Base-by-base conservation (phyloP, 2,113 vertebrate species). In the Brachyhypopomus gauderio region DNA sequence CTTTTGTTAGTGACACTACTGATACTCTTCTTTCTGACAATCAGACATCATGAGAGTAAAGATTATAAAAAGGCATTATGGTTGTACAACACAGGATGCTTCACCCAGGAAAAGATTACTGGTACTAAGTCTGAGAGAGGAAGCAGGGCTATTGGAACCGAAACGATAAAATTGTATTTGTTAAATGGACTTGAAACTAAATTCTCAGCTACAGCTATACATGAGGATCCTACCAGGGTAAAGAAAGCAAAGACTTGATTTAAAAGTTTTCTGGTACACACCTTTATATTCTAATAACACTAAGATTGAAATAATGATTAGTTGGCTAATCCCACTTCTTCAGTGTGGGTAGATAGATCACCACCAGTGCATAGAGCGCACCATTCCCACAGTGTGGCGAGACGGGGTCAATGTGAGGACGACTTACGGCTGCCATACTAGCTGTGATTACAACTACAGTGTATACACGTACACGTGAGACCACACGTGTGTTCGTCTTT, bases 1-100 rank as follows among this genome's bases (percentile, higher is more conserved):
- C 27, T 25, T 80, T 78, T 70, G n/a, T 16, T 62, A 58, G 34
- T 71, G 59, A 67, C 45, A 27, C 62, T 60, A 62, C 71, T 60
- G 71, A 79, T 79, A 73, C 73, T 66, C 19, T 70, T 41, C 66
- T 75, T 52, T 80, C 45, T 45, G 84, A 86, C 84, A 86, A 83
- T 86, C 84, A 78, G 84, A 80, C 30, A 52, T 41, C 66, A 5
- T 22, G 19, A 60, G 16, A 63, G 14, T 27, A 52, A 36, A 78
- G 14, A 45, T 71, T 59, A 25, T 66, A 66, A 59, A 7, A 30
- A 34, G 25, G 23, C 62, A 55, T 66, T 3, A 55, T 20, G 81
- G 59, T 55, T 83, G 81, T 77, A 77, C 6, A 72, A 71, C 20
- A n/a, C 63, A 59, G 79, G 34, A 75, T 20, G 79, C 72, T 75